Evolutionary conservation across 2,888 invertebrate genomes (phyloP).

Genomic region (Drosophila paramelanica): DNA sequence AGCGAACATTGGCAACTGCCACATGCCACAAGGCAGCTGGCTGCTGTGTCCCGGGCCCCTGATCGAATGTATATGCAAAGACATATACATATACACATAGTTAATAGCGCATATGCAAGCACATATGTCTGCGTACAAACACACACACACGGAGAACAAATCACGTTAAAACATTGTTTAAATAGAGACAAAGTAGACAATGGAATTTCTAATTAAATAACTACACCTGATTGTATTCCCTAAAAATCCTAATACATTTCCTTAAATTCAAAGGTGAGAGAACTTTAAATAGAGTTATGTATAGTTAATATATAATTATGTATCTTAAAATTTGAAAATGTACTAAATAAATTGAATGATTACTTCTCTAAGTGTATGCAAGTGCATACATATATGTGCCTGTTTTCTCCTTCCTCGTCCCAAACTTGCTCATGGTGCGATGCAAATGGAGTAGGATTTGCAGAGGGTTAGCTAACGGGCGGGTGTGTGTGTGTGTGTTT

Average conservation of each 20-base stretch:
- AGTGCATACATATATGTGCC: constrained; percentile 1
- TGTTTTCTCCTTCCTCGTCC: constrained; percentile 15
- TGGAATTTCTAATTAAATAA: too few species aligned
- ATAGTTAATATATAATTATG: too few species aligned
- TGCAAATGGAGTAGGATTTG: constrained; percentile 62
- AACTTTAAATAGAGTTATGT: too few species aligned
- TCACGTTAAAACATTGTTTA: not conserved
- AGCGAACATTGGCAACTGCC: constrained; percentile 44
- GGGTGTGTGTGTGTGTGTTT: not conserved
- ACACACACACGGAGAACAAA: not conserved
- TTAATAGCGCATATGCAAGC: not conserved
- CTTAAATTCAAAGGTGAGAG: too few species aligned
- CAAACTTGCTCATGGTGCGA: constrained; percentile 31
- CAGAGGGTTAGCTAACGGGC: constrained; percentile 3
- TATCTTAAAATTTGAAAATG: too few species aligned
- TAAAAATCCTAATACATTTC: too few species aligned
- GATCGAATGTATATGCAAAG: constrained; percentile 43
- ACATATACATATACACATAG: constrained; percentile 1
- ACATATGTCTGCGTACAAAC: not conserved
- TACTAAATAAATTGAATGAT: not conserved
- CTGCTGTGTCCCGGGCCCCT: constrained; percentile 9
- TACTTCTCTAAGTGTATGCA: constrained; percentile 4
- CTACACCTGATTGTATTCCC: too few species aligned
- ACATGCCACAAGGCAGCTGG: constrained; percentile 25
- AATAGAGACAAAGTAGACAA: too few species aligned